Percentiles rank a stretch among this genome's conserved stretches.
phyloP scores from a whole-genome alignment of 2,797 vertebrate species.

The Parauchenoglanis punctatus region DNA sequence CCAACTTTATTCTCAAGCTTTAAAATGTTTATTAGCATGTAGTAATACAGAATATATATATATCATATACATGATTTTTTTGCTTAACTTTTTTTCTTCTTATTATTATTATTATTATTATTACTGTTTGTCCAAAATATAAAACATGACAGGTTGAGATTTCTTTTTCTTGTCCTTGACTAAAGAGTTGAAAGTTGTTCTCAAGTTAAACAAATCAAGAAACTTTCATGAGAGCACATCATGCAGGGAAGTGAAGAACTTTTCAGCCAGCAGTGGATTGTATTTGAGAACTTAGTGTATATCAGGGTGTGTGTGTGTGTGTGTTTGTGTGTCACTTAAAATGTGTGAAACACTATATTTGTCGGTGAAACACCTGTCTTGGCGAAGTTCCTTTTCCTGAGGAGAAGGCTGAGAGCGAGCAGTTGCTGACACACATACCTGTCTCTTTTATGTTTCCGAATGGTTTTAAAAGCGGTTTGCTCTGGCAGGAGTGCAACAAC shows the following conservation, averaged over 20 bases:
- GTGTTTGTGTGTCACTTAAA: conserved; percentile 7
- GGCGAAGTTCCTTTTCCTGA: conserved; percentile 48
- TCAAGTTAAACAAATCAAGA: not conserved
- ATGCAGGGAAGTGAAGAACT: too few species aligned
- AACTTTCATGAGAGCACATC: not conserved
- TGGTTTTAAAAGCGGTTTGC: conserved; percentile 46
- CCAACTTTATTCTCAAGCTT: not conserved
- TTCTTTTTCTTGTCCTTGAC: not conserved
- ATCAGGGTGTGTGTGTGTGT: not conserved
- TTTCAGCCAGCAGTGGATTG: not conserved
- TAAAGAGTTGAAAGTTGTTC: not conserved
- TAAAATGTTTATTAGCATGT: not conserved
- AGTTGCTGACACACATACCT: conserved; percentile 57
- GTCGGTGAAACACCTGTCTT: conserved; percentile 52
- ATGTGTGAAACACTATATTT: conserved; percentile 37
- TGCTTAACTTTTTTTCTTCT: not conserved
- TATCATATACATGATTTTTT: not conserved
- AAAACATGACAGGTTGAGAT: not conserved
- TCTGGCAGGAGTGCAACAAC: conserved; percentile 68
- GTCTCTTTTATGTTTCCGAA: conserved; percentile 50
- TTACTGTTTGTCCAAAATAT: not conserved
- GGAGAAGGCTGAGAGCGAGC: conserved; percentile 33
- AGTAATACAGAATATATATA: not conserved
- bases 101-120: not conserved
- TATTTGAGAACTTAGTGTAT: not conserved